Percentiles rank a stretch among this genome's conserved stretches.
These are phyloP conservation scores for Enteromius trimaculatus DNA, from an alignment of 2,797 vertebrate genomes.

Conservation along the genomic window DNA sequence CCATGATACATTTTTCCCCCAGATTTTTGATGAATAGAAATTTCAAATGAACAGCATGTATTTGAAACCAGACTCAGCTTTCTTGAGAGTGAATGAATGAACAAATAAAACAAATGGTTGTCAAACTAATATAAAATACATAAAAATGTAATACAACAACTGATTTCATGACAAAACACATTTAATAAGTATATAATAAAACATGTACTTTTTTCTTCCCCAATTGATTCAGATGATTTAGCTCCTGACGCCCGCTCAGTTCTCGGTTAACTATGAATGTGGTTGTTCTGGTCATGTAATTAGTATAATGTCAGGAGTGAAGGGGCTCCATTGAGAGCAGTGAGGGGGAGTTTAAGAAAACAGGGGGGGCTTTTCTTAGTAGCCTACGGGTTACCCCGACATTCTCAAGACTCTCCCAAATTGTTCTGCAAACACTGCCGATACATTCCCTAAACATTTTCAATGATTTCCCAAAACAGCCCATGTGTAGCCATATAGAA, in stretches of 20 bases:
- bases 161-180: not conserved
- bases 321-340: conserved; percentile 54
- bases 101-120: too few relatives aligned
- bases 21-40: too few relatives aligned
- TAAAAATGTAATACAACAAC: not conserved
- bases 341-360: conserved; percentile 78
- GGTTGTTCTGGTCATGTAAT: conserved; percentile 53
- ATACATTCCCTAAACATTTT: conserved; percentile 60
- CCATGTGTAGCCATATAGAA: conserved; percentile 7
- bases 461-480: conserved; percentile 52
- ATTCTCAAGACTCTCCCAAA: conserved; percentile 46
- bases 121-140: not conserved
- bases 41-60: too few relatives aligned
- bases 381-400: conserved; percentile 37
- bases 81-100: too few relatives aligned
- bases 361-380: conserved; percentile 63
- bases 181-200: too few relatives aligned
- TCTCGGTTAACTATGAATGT: conserved; percentile 18
- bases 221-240: conserved; percentile 27
- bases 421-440: conserved; percentile 64
- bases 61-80: too few relatives aligned
- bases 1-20: too few relatives aligned
- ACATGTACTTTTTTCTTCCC: not conserved
- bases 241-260: not conserved
- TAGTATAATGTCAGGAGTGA: conserved; percentile 50